Base-by-base conservation (phyloP, 2,113 vertebrate species). In the Nicator chloris region DNA sequence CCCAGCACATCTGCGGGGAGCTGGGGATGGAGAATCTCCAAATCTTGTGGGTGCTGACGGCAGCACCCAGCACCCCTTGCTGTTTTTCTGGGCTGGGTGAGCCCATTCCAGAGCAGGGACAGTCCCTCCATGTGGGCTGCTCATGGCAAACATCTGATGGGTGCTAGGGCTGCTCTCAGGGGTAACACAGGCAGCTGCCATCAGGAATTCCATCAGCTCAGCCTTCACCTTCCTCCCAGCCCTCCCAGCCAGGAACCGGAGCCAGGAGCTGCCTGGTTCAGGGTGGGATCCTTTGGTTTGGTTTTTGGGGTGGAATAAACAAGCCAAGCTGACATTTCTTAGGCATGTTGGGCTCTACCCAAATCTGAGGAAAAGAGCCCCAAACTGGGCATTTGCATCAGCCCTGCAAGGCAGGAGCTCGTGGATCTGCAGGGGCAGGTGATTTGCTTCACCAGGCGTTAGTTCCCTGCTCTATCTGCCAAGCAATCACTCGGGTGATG, bases 381-480 rank as follows among this genome's bases (percentile, higher is more conserved):
- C 63, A 50, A 35, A 39, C 1, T 1, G 66, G 28, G 39, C 33
- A 26, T 39, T 23, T 70, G 35, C 76, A 60, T 8, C 33, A 94
- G 60, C 61, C 15, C 2, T 28, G 72, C 23, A 28, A 79, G 83
- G 79, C 72, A 37, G 59, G 79, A 88, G 59, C 26, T 10, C 9
- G 0, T 2, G 15, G 82, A 77, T 31, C 65, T 11, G 17, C 76
- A 51, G 33, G 14, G 66, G 56, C 86, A 70, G 87, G 73, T 91
- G 88, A 85, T 93, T 80, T 82, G 61, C 92, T 88, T 77, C 87
- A 37, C 37, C 21, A 6, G 19, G 51, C n/a, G 0, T 59, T 77
- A 61, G 33, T 53, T 76, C 88, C 57, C 51, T 33, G 88, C 83
- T 78, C 87, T 15, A 60, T 83, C 91, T 83, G 92, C 88, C 93